Base-by-base conservation (phyloP, 2,797 vertebrate species). In the Gouania willdenowi region DNA sequence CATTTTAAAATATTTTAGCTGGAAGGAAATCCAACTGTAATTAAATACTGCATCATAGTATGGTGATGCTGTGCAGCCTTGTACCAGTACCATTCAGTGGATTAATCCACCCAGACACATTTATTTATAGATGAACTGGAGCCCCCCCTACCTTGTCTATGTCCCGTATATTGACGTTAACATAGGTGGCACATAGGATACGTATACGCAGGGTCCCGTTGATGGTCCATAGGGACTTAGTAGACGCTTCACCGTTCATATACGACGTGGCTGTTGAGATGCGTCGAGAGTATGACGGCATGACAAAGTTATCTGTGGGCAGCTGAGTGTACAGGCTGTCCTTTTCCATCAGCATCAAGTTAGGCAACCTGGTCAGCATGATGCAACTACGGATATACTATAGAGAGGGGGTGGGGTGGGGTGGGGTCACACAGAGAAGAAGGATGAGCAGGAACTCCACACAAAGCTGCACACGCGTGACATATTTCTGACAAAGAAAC, bases 291-390 rank as follows among this genome's bases (percentile, higher is more conserved):
- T 97, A 97, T 0, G 94, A 98, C 0, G 95, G 94, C 93, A 98
- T 94, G 56, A 93, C 92, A 34, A 95, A 97, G 56, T 86, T 93
- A 63, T 97, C 94, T 66, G 91, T 87, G 1, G 95, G 95, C 64
- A 98, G 77, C 80, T 98, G 95, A 3, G 86, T 90, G 71, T 98
- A 97, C 11, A 98, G 85, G 75, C 94, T 97, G 81, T 98, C 95
- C 81, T 98, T 98, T 3, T 94, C 91, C 94, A 97, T 98, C 41
- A 98, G 77, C 95, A 98, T 98, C 78, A 98, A 86, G 80, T 97
- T 97, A 36, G 95, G 95, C 93, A 98, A 90, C 69, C 95, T 92
- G 36, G 88, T 89, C 48, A 98, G 90, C 94, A 96, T 97, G 77
- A 98, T 96, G 74, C 94, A 98, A 79, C 93, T 97, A 75, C 94